Evolutionary conservation across 2,797 vertebrate species (phyloP), one percentile per base, ranked within the genome.

Genomic region (Sandelia bainsii): DNA sequence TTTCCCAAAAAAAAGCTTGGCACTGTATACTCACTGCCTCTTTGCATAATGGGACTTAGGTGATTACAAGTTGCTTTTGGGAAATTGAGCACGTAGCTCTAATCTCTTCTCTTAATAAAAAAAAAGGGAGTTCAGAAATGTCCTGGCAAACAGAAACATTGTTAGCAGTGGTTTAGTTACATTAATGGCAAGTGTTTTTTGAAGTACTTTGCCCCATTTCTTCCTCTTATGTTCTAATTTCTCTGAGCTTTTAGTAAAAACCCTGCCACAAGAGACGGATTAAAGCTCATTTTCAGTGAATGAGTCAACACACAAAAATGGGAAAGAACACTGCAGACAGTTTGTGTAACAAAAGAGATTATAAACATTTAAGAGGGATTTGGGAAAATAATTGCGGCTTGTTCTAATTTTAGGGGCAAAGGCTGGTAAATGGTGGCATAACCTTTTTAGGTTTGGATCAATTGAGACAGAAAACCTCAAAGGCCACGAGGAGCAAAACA

Each of bases 331-430:
- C 77, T 88, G 82, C 84, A 87, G 77, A 90, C 87, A 88, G 85
- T 92, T 92, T 91, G 75, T 87, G 79, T 84, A 90, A 91, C 89
- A 92, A 91, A 89, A 80, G 88, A 91, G 91, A 91, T 93, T 92
- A 92, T 85, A 72, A 85, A 90, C 87, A 88, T 92, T 93, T 91
- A 93, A 89, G 87, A 89, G 74, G 89, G 89, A 90, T 92, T 93
- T 90, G 60, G 37, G 39, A 34, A 83, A 93, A 92, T 91, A 93
- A 92, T 89, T 90, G 83, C 62, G 50, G 69, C 73, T 87, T 86
- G 86, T 88, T 90, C 75, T 87, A 82, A 90, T 85, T 90, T 84
- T 70, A 74, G 79, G 68, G 64, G 59, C 40, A 40, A 83, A 65
- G 73, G 75, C 60, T 83, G 72, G 65, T 68, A 84, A 84, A 80